Base-by-base conservation (phyloP, 2,888 invertebrate species). In the Polylopha cassiicola region DNA sequence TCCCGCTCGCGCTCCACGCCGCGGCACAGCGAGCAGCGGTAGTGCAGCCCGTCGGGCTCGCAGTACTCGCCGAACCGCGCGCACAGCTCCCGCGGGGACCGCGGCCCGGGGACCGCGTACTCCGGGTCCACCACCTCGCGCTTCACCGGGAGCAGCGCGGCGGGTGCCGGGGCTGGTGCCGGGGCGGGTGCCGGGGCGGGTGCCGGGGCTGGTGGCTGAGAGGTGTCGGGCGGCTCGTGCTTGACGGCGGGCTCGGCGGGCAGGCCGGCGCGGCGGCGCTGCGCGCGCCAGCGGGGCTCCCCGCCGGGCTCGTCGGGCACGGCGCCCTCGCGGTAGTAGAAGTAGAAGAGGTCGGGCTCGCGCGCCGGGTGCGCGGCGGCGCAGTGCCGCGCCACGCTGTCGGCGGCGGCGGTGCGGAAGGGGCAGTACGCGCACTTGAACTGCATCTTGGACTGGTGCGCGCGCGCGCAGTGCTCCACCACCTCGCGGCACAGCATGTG, bases 401-500 rank as follows among this genome's bases (percentile, higher is more conserved):
- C 80, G n/a, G n/a, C n/a, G n/a, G n/a, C n/a, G n/a, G n/a, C n/a
- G n/a, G 78, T 72, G 8, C 77, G 55, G 53, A 88, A 92, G 0
- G 80, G 62, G 51, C 95, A 95, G 44, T 90, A 77, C 0, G 86
- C 87, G 57, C 95, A 95, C 53, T 90, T 91, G 65, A 86, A 94
- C 48, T 92, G 92, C 55, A 87, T 85, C 43, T 89, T 89, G 1
- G 91, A 87, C 16, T 87, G 82, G 58, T 95, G 95, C 4, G 67
- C 58, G 17, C 73, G 76, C 1, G 71, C 60, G 17, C 89, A 89
- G 57, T 93, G 93, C 0, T 79, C 74, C 0, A 81, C 73, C 17
- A 92, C 88, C 27, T 89, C 90, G 0, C 84, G 80, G 13, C 89
- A 88, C 1, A 89, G 87, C 44, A 86, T 73, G 46, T 87, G 88